Evolutionary conservation across 2,888 invertebrate genomes (phyloP), one percentile per base, ranked within the genome.

Genomic region (Drosophila subquinaria): DNA sequence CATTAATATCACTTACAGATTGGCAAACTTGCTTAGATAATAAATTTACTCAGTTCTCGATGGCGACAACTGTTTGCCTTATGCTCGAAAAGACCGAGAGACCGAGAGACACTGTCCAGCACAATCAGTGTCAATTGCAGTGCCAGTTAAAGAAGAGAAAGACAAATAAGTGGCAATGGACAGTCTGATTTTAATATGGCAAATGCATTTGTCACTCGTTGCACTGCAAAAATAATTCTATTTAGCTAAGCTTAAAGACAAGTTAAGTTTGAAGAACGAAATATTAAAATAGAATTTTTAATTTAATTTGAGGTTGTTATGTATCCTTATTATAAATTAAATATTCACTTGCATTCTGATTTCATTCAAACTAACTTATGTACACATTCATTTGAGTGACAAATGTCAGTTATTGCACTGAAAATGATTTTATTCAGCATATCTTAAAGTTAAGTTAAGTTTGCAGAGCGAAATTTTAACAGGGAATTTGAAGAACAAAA

Each of bases 121-220:
- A 77, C 76, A 82, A 85, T 78, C 84, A 81, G 69, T 69, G 71
- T 78, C 72, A 70, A 66, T 78, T 81, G 79, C 69, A 69, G 20
- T 69, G 68, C 53, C 56, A 40, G 17, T 17, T 15, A 50, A 10
- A 27, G 30, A 20, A 57, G 45, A 40, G 20, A 9, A 35, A 15
- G 35, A 38, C 30, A 63, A 47, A 63, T 68, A 77, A 70, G 65
- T 82, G 71, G 45, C 51, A 72, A 74, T 79, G 56, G 52, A 20
- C 36, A 56, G 23, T 57, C 47, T 56, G 65, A 69, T 60, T 68
- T 63, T 79, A 81, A 83, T 67, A 79, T 62, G 60, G 57, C 60
- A 23, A 60, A 61, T 66, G 67, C 53, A 60, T 11, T 15, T 56
- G n/a, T 2, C 27, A 38, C 30, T 5, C 40, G 3, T 10, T 17